Conservation (phyloP, 2,888 invertebrate species). For the Plagodis dolabraria region DNA sequence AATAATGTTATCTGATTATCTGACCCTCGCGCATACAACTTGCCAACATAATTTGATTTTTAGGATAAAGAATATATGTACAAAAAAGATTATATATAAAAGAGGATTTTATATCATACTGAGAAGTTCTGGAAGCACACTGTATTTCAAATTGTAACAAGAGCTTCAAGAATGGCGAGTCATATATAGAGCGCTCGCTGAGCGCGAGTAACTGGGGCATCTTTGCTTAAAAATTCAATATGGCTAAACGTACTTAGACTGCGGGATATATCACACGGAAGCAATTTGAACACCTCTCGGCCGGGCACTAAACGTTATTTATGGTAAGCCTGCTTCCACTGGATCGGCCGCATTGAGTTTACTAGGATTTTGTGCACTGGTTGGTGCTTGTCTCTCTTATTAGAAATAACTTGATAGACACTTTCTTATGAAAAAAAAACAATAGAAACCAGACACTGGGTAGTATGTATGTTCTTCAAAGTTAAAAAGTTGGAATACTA, state of each 20-base stretch:
- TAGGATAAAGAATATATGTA: too few relatives aligned
- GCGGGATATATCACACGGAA: constrained; percentile 78
- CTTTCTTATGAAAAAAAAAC: constrained; percentile 23
- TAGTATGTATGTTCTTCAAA: constrained; percentile 16
- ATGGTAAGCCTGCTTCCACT: constrained; percentile 78
- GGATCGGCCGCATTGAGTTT: constrained; percentile 73
- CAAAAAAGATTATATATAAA: too few relatives aligned
- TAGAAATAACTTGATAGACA: constrained; percentile 10
- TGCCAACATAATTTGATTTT: too few relatives aligned
- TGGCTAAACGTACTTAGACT: constrained; percentile 71
- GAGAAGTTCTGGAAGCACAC: constrained; percentile 4
- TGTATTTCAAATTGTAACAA: constrained; percentile 8
- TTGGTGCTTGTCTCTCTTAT: constrained; percentile 45
- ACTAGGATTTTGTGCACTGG: constrained; percentile 65
- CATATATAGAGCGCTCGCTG: constrained; percentile 21
- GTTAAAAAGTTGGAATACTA: constrained; percentile 36
- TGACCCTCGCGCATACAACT: too few relatives aligned
- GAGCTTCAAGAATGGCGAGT: not conserved
- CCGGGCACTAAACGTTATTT: constrained; percentile 80
- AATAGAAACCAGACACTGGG: not conserved
- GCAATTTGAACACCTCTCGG: constrained; percentile 81
- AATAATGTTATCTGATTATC: too few relatives aligned
- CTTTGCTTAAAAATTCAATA: constrained; percentile 79
- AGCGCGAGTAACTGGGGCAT: constrained; percentile 45
- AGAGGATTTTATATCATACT: too few relatives aligned